Evolutionary conservation across 1,140 invertebrate species (phyloP).

Genomic region (Gryllus bimaculatus): DNA sequence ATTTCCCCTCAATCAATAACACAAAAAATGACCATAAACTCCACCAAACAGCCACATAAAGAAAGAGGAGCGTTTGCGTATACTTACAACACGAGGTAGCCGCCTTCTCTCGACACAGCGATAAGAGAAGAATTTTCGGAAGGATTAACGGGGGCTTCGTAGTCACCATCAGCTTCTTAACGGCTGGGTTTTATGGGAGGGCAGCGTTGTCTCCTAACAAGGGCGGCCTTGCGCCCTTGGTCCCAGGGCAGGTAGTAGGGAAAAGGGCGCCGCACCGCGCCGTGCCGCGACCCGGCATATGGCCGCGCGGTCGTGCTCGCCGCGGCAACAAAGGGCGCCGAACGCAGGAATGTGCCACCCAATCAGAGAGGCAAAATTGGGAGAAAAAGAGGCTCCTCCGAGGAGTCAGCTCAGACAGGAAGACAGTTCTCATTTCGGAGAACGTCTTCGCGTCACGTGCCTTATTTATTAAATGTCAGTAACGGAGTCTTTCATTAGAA

Average conservation of each 20-base stretch:
- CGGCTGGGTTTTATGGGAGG: too few relatives aligned
- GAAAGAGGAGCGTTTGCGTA: neutral
- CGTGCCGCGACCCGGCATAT: neutral
- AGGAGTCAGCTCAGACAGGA: neutral
- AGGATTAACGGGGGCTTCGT: neutral
- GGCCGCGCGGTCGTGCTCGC: neutral
- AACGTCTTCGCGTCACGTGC: neutral
- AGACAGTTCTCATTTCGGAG: neutral
- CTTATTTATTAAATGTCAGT: conserved; percentile 1
- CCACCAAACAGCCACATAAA: neutral
- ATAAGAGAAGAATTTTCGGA: neutral
- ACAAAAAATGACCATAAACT: too few relatives aligned
- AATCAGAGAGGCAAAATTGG: neutral
- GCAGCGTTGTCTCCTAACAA: too few relatives aligned
- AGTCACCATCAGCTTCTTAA: too few relatives aligned
- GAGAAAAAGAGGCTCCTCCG: neutral
- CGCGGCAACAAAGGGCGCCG: neutral
- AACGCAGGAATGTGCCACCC: neutral
- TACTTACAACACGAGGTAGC: neutral
- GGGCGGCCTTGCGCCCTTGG: too few relatives aligned
- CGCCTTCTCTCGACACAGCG: neutral
- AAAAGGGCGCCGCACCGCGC: too few relatives aligned
- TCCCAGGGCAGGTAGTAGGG: too few relatives aligned
- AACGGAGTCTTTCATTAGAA: neutral
- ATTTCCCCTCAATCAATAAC: too few relatives aligned